Evolutionary conservation across 2,113 vertebrate species (phyloP), one percentile per base, ranked within the genome.

Genomic region (Cyphomyrus plagiostoma): DNA sequence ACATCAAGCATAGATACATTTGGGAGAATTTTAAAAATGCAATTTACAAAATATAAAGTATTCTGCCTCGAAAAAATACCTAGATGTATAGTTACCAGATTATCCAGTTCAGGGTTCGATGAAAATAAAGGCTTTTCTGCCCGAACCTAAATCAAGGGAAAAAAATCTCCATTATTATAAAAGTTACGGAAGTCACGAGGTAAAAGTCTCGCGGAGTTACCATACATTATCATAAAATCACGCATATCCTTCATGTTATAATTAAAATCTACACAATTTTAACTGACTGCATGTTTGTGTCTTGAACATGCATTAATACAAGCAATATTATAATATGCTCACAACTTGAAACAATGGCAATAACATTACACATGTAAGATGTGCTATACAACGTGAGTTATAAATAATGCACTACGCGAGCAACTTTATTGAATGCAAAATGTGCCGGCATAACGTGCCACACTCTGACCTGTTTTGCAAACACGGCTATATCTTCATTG

Each of bases 401-500:
- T 84, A 84, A 84, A 46, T 84, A 84, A 48, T 48, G 82, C 45
- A 23, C 11, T 11, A 52, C 26, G 45, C 23, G 11, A 53, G 19
- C 85, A 35, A n/a, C 46, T 52, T 86, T 11, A 53, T 30, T 30
- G 45, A 86, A 86, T 35, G 48, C 26, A 52, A 30, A 52, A 52
- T 49, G 3, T 86, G 49, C 13, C 26, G 45, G 13, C 10, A 53
- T 50, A 85, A 85, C n/a, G 86, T 19, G 52, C 95, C 96, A 3
- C 45, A 50, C 30, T 94, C 98, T 97, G 96, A 99, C 98, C 98
- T 99, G 98, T 97, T 99, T 99, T 94, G 98, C 98, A 97, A 99
- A 99, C 96, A 99, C 98, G 91, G 98, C 98, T 96, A 99, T 99
- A 95, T 99, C 98, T 97, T 99, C 98, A 97, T 99, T 99, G 97